These are phyloP conservation scores for Heliconius ethilla DNA, from an alignment of 2,888 invertebrate genomes.

Conservation along the genomic window DNA sequence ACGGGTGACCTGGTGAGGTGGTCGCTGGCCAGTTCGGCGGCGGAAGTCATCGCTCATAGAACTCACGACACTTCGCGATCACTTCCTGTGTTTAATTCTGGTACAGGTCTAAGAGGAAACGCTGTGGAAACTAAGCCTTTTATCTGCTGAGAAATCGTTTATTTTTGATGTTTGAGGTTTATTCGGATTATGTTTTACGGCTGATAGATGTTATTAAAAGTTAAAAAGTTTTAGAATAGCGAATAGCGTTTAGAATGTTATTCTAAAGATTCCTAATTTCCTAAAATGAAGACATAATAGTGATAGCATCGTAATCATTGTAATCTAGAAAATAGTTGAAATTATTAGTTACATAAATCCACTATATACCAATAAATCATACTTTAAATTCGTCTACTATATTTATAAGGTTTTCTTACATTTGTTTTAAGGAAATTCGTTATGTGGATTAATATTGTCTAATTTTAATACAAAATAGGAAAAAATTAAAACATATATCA, in stretches of 20 bases:
- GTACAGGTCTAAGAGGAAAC: slow-evolving; percentile 45
- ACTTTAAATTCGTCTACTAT: too few relatives aligned
- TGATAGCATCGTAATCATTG: too few relatives aligned
- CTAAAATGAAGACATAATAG: too few relatives aligned
- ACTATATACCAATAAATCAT: too few relatives aligned
- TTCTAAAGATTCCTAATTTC: neutral
- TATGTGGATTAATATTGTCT: neutral
- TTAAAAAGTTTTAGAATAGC: too few relatives aligned
- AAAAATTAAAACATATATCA: neutral
- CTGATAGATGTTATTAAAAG: neutral
- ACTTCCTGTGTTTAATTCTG: slow-evolving; percentile 62
- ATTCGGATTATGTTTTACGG: neutral
- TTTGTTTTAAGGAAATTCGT: neutral
- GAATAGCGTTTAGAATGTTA: neutral
- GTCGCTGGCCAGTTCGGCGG: slow-evolving; percentile 52
- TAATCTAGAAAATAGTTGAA: too few relatives aligned
- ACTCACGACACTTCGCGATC: slow-evolving; percentile 64
- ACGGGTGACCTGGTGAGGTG: slow-evolving; percentile 46
- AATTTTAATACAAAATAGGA: neutral
- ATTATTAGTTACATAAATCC: too few relatives aligned
- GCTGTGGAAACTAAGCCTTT: slow-evolving; percentile 23
- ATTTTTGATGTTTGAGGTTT: neutral
- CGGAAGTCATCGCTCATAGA: slow-evolving; percentile 68
- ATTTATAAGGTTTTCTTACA: too few relatives aligned
- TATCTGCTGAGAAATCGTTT: slow-evolving; percentile 27